Evolutionary conservation across 2,113 vertebrate genomes (phyloP).

Genomic region (Mola mola): DNA sequence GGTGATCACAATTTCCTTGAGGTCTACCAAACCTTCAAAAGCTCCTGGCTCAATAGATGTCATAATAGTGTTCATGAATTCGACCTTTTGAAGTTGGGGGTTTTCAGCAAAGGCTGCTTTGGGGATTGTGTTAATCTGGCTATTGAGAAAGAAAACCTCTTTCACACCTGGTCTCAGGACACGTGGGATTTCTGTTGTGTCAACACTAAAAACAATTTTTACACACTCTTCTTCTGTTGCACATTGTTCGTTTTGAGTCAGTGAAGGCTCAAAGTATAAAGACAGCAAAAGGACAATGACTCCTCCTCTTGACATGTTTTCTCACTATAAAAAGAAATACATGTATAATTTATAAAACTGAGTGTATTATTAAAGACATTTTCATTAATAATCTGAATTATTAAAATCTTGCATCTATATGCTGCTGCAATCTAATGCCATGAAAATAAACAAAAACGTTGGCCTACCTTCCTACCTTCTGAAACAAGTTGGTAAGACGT

Average conservation of each 20-base stretch:
- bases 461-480: slow-evolving; percentile 46
- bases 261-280: slow-evolving; percentile 43
- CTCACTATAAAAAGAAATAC: slow-evolving; percentile 37
- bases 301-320: slow-evolving; percentile 53
- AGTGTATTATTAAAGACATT: neutral
- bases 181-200: slow-evolving; percentile 72
- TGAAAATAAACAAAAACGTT: slow-evolving; percentile 3
- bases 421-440: neutral
- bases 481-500: slow-evolving; percentile 10
- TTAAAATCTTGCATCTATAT: neutral
- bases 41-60: slow-evolving; percentile 77
- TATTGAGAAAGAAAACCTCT: slow-evolving; percentile 79
- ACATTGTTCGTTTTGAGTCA: slow-evolving; percentile 13
- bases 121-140: slow-evolving; percentile 73
- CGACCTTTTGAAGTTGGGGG: slow-evolving; percentile 74
- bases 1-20: slow-evolving; percentile 78
- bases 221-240: slow-evolving; percentile 20
- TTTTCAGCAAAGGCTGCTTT: slow-evolving; percentile 77
- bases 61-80: slow-evolving; percentile 75
- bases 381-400: neutral
- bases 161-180: slow-evolving; percentile 56
- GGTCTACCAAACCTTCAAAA: slow-evolving; percentile 79
- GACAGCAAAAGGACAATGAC: slow-evolving; percentile 29
- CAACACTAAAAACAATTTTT: slow-evolving; percentile 62
- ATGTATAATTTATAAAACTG: neutral